These are phyloP conservation scores for Microcaecilia unicolor DNA, from an alignment of 2,797 vertebrate genomes.

Conservation along the genomic window DNA sequence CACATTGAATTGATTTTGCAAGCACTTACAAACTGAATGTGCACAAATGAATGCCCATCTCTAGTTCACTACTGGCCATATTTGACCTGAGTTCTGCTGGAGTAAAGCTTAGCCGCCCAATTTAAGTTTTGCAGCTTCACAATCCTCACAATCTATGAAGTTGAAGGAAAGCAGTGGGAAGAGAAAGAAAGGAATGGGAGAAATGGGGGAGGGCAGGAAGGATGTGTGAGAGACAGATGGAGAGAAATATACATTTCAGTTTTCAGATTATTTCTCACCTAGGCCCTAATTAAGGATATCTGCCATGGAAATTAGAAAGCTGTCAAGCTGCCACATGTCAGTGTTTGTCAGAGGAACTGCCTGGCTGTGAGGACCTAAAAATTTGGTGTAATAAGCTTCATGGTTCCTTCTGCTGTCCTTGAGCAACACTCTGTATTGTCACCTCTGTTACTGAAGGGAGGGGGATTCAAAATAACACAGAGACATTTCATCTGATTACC, in stretches of 20 bases:
- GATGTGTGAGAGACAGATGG: not conserved
- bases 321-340: slow-evolving; percentile 31
- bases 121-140: no score
- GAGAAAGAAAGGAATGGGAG: slow-evolving; percentile 9
- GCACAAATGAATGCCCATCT: no score
- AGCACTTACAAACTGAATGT: no score
- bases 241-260: slow-evolving; percentile 14
- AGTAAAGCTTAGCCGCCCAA: no score
- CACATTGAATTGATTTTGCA: no score
- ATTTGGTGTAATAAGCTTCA: slow-evolving; percentile 9
- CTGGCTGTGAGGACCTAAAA: not conserved
- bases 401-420: not conserved
- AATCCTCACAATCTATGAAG: no score
- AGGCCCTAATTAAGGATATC: slow-evolving; percentile 40
- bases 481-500: no score
- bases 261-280: slow-evolving; percentile 31
- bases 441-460: no score
- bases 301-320: slow-evolving; percentile 27
- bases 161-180: slow-evolving; percentile 25
- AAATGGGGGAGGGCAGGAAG: not conserved
- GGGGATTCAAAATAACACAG: no score
- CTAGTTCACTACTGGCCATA: no score
- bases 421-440: not conserved
- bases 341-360: slow-evolving; percentile 10
- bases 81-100: no score